A percentile compares a stretch with the other conserved stretches of the same genome.
Evolutionary conservation across 2,888 invertebrate species (phyloP).

Genomic region (Brachylomia viminalis): DNA sequence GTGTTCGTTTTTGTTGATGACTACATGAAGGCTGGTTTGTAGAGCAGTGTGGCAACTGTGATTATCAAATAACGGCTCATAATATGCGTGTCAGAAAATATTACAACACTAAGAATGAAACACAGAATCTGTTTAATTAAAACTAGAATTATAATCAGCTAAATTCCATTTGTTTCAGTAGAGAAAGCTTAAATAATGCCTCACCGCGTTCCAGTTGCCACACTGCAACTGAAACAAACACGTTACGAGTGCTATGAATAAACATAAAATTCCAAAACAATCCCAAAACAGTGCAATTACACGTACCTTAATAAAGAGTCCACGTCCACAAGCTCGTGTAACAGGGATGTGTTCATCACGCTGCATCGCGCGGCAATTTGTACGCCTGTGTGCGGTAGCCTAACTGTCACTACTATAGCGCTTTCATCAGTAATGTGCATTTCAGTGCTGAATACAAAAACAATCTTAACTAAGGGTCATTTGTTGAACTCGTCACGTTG

Average conservation of each 20-base stretch:
- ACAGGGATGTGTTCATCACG: slow-evolving; percentile 41
- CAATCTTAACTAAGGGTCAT: slow-evolving; percentile 46
- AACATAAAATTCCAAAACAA: slow-evolving; percentile 59
- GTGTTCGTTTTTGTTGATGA: slow-evolving; percentile 38
- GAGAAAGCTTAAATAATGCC: slow-evolving; percentile 44
- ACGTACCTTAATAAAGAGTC: slow-evolving; percentile 64
- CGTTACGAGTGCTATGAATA: slow-evolving; percentile 47
- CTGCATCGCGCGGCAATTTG: slow-evolving; percentile 57
- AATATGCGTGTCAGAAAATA: slow-evolving; percentile 11
- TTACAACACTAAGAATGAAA: slow-evolving; percentile 29
- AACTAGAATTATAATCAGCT: slow-evolving; percentile 47
- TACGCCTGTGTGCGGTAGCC: slow-evolving; percentile 44
- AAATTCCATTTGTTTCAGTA: slow-evolving; percentile 42
- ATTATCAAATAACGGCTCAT: slow-evolving; percentile 18
- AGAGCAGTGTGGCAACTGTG: slow-evolving; percentile 14
- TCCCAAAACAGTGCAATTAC: slow-evolving; percentile 59
- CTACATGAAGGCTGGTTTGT: slow-evolving; percentile 17
- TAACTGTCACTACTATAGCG: slow-evolving; percentile 56
- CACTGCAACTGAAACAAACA: slow-evolving; percentile 47
- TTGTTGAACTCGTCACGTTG: slow-evolving; percentile 40
- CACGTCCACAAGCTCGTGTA: slow-evolving; percentile 51
- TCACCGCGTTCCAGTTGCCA: slow-evolving; percentile 47
- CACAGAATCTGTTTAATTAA: slow-evolving; percentile 35
- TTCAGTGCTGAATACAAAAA: slow-evolving; percentile 64
- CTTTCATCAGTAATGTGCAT: slow-evolving; percentile 70